Evolutionary conservation across 1,140 invertebrate species (phyloP), one percentile per base, ranked within the genome.

Genomic region (Drosophila ambigua): DNA sequence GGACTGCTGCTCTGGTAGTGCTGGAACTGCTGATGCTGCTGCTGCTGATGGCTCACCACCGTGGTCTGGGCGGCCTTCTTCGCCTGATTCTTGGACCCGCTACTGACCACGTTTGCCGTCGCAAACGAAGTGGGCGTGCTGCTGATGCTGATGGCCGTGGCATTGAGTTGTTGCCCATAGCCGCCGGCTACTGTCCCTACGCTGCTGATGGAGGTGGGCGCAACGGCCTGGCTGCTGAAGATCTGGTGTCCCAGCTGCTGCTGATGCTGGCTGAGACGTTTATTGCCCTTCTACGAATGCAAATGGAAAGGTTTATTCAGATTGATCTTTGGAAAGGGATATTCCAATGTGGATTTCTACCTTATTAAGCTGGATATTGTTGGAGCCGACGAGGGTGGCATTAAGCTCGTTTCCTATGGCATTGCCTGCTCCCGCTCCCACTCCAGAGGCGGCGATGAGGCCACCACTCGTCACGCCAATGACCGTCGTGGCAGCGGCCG

Each of bases 361-460:
- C 87, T 92, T 92, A 63, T 92, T 91, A 20, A 92, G 77, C 76
- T 92, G 91, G 54, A 92, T 92, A 54, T 92, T 92, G 57, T 92
- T 92, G 54, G 91, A 92, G 26, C 91, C 91, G 53, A 92, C 91
- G 46, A 92, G 85, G 9, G 91, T 92, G 53, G 91, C 91, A 74
- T 92, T 92, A 53, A 92, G 79, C 78, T 92, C 91, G 80, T 90
- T 92, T 16, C 90, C 91, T 59, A 90, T 80, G 51, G 85, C 79
- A 87, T 88, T 78, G 62, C 74, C 43, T 20, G 69, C 53, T 23
- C 74, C 63, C 9, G 67, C 46, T 49, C 63, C 76, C 39, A 68
- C 43, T 48, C 67, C 67, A n/a, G 67, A 43, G 49, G 78, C 60
- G 78, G 81, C 77, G 65, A 85, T 90, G 7, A 85, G 79, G 67